Evolutionary conservation across 2,888 invertebrate species (phyloP).

Genomic region (Ichneumon xanthorius): DNA sequence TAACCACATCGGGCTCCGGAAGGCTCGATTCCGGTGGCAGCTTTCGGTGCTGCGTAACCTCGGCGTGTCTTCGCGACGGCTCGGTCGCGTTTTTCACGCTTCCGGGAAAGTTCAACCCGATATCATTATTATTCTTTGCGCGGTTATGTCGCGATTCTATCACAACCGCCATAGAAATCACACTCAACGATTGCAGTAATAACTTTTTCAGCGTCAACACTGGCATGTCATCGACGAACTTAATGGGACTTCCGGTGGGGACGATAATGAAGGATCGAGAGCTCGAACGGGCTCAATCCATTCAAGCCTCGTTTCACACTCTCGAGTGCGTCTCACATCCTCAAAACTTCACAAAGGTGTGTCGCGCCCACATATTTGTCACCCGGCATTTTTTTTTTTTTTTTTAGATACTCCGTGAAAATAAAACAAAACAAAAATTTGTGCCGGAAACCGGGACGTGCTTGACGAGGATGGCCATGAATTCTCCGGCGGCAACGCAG

Average conservation of each 20-base stretch:
- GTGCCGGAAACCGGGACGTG: constrained; percentile 28
- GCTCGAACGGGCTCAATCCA: constrained; percentile 18
- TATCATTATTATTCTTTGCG: constrained; percentile 39
- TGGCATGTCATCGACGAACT: constrained; percentile 53
- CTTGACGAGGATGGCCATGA: constrained; percentile 58
- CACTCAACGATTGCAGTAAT: constrained; percentile 15
- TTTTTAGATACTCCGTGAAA: constrained; percentile 2
- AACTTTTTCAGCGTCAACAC: constrained; percentile 43
- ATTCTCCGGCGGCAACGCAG: constrained; percentile 38
- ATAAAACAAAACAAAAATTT: constrained; percentile 42
- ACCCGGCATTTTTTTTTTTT: constrained; percentile 11
- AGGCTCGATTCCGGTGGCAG: constrained; percentile 52
- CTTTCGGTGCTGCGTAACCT: constrained; percentile 37
- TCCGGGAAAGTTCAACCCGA: constrained; percentile 5
- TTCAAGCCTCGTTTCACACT: constrained; percentile 10
- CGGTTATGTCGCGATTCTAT: constrained; percentile 31
- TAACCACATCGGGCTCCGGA: constrained; percentile 64
- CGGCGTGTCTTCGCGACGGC: constrained; percentile 1
- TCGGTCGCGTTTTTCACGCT: constrained; percentile 32
- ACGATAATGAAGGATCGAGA: constrained; percentile 1
- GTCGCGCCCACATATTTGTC: constrained; percentile 39
- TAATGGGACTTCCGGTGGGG: neutral
- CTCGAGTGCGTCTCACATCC: constrained; percentile 6
- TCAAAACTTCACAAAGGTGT: neutral
- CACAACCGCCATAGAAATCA: constrained; percentile 18